These are phyloP conservation scores for Phrynocephalus guinanensis DNA, from an alignment of 2,797 vertebrate genomes.

Conservation along the genomic window DNA sequence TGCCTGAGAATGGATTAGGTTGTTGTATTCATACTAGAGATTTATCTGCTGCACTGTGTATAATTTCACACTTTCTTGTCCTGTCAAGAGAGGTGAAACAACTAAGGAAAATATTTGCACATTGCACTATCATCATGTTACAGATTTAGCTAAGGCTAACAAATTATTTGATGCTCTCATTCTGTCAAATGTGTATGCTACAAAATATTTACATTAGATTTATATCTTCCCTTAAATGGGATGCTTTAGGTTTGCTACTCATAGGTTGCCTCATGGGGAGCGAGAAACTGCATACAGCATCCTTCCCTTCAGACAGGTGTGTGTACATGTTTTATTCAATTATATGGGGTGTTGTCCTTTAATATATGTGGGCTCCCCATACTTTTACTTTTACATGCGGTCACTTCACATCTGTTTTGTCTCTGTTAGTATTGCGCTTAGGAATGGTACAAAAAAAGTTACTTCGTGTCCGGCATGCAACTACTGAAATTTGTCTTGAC, in stretches of 20 bases:
- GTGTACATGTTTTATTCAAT: too few relatives aligned
- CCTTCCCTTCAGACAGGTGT: too few relatives aligned
- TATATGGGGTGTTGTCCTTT: neutral
- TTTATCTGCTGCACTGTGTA: neutral
- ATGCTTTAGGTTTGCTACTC: neutral
- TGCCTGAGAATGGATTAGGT: neutral
- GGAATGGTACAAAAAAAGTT: too few relatives aligned
- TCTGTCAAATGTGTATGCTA: neutral
- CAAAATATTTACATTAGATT: neutral
- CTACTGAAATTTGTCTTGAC: too few relatives aligned
- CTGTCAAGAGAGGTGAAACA: neutral
- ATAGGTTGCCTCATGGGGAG: too few relatives aligned
- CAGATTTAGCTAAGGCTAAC: neutral
- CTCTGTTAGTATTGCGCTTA: too few relatives aligned
- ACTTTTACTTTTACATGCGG: too few relatives aligned
- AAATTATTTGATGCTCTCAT: neutral
- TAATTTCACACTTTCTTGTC: constrained; percentile 27
- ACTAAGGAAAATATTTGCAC: constrained; percentile 15
- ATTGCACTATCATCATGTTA: neutral
- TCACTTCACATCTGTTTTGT: too few relatives aligned
- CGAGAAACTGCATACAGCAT: too few relatives aligned
- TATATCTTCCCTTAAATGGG: neutral
- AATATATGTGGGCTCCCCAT: neutral
- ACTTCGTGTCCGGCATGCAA: too few relatives aligned
- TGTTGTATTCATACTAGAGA: neutral